Evolutionary conservation across 2,888 invertebrate genomes (phyloP).

Genomic region (Empis livida): DNA sequence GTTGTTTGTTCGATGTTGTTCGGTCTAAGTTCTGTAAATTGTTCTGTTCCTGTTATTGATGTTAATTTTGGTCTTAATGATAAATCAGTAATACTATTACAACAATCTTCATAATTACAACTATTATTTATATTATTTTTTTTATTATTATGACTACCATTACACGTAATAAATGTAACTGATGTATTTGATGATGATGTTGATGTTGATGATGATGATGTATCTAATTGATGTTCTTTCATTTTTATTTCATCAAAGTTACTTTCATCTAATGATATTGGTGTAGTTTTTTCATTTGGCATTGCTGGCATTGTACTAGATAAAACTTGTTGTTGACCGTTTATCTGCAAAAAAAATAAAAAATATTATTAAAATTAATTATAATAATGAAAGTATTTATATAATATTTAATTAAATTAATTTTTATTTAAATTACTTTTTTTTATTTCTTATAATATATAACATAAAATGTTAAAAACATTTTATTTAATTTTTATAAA

Average conservation of each 20-base stretch:
- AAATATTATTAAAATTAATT: too few relatives aligned
- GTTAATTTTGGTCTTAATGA: neutral
- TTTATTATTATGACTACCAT: neutral
- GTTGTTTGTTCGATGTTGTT: neutral
- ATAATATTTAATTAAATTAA: conserved; percentile 1
- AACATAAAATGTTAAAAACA: neutral
- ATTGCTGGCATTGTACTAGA: conserved; percentile 34
- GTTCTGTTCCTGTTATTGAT: neutral
- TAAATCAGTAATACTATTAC: neutral
- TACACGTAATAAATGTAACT: neutral
- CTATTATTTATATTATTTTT: neutral
- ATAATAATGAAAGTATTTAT: too few relatives aligned
- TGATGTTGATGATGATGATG: conserved; percentile 18
- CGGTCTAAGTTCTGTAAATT: too few relatives aligned
- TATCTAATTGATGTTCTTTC: conserved; percentile 19
- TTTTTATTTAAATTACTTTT: neutral
- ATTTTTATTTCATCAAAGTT: conserved; percentile 27
- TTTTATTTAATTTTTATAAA: neutral
- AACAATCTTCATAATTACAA: neutral
- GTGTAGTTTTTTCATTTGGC: conserved; percentile 34
- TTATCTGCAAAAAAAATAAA: conserved; percentile 18
- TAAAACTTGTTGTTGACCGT: conserved; percentile 23
- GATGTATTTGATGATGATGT: conserved; percentile 2
- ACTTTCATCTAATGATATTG: conserved; percentile 29
- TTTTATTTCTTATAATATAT: neutral